Conservation (phyloP, 2,888 invertebrate species). For the Drepana falcataria region DNA sequence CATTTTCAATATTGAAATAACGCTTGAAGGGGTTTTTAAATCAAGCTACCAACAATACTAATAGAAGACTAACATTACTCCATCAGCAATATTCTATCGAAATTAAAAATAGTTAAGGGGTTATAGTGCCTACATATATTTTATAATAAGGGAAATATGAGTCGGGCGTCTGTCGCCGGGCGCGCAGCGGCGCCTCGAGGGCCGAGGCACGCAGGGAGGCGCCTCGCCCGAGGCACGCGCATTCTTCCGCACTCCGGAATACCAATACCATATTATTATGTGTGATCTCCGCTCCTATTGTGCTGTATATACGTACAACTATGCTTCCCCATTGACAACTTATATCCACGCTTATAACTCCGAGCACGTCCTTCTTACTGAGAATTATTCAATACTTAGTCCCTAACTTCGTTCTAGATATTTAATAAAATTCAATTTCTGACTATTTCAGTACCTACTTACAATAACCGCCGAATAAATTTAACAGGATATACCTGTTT, state of each 20-base stretch:
- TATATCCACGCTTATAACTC: slow-evolving; percentile 44
- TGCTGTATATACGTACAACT: slow-evolving; percentile 46
- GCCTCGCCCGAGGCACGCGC: slow-evolving; percentile 56
- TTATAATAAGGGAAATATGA: slow-evolving; percentile 8
- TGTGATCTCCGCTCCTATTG: slow-evolving; percentile 65
- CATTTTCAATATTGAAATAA: too few species aligned
- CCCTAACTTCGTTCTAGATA: slow-evolving; percentile 4
- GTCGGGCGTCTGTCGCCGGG: slow-evolving; percentile 22
- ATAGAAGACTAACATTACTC: background rate
- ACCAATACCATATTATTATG: slow-evolving; percentile 75
- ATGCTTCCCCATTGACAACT: slow-evolving; percentile 48
- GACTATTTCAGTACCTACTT: too few species aligned
- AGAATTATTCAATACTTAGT: slow-evolving; percentile 34
- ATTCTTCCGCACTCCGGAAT: slow-evolving; percentile 69
- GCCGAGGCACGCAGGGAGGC: slow-evolving; percentile 52
- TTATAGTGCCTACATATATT: background rate
- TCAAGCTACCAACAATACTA: too few species aligned
- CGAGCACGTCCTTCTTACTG: slow-evolving; percentile 46
- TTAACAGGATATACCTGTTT: too few species aligned
- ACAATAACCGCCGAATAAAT: too few species aligned
- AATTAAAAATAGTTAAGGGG: background rate
- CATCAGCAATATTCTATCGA: background rate
- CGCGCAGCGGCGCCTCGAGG: background rate
- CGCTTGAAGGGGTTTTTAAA: too few species aligned
- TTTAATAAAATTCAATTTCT: background rate